Percentiles rank a stretch among this genome's conserved stretches.
phyloP scores from a whole-genome alignment of 2,797 vertebrate genomes.

The Dicrostonyx torquatus region DNA sequence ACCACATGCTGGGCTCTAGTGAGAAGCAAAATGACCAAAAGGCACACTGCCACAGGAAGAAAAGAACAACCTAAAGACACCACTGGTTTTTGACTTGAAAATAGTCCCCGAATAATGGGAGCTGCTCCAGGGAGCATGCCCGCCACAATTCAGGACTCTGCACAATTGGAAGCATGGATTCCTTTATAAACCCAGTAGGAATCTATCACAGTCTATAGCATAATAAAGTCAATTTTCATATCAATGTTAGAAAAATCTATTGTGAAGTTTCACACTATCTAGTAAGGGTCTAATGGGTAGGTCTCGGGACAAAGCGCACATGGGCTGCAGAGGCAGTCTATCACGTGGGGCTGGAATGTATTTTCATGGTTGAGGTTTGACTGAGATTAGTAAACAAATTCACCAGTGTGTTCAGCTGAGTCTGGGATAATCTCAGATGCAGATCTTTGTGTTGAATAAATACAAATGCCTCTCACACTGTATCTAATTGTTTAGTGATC shows the following conservation, averaged over 20 bases:
- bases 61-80: not conserved
- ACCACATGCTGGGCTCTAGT: constrained; percentile 4
- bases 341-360: not conserved
- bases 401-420: constrained; percentile 21
- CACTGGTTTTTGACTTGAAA: constrained; percentile 43
- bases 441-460: constrained; percentile 37
- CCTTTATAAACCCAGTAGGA: not conserved
- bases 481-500: constrained; percentile 60
- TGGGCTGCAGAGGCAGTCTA: not conserved
- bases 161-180: not conserved
- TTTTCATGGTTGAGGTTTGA: not conserved
- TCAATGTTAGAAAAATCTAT: not conserved
- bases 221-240: constrained; percentile 20
- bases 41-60: not conserved
- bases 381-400: constrained; percentile 33
- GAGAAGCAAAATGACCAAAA: constrained; percentile 52
- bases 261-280: not conserved
- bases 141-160: not conserved
- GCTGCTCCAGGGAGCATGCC: not conserved
- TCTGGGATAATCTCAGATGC: constrained; percentile 38
- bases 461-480: constrained; percentile 49
- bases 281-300: not conserved
- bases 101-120: not conserved
- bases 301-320: not conserved
- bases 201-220: not conserved